Conservation (phyloP, 2,113 vertebrate genomes). For the Cheirogaleus medius region DNA sequence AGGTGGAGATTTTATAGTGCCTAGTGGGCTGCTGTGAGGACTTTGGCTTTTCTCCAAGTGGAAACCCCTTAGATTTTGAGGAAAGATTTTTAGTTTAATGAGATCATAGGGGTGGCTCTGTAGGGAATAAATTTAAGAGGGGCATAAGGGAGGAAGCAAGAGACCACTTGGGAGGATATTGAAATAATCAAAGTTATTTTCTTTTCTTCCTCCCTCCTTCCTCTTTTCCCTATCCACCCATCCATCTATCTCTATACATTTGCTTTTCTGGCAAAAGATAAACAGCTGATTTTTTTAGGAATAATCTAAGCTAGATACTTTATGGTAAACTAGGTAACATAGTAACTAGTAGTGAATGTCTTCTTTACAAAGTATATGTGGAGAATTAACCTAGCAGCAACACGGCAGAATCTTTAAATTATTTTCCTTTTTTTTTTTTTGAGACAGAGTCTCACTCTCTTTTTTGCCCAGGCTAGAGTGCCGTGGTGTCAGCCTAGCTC, state of each 20-base stretch:
- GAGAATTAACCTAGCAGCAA: background rate
- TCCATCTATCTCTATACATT: background rate
- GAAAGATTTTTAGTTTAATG: background rate
- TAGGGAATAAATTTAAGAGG: background rate
- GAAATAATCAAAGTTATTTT: background rate
- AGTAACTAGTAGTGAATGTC: background rate
- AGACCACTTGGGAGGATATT: background rate
- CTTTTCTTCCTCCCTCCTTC: background rate
- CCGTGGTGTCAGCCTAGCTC: too few species aligned
- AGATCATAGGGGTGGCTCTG: background rate
- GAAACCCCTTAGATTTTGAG: conserved; percentile 20
- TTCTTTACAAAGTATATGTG: background rate
- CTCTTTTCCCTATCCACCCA: background rate
- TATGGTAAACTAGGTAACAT: background rate
- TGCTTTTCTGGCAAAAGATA: conserved; percentile 7
- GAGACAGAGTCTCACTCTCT: too few species aligned
- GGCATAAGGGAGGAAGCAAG: background rate
- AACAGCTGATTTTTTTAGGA: conserved; percentile 8
- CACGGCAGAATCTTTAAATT: background rate
- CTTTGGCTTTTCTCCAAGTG: background rate
- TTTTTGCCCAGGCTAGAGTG: too few species aligned
- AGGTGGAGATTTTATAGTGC: background rate
- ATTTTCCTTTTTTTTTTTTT: conserved; percentile 37
- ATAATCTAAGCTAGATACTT: conserved; percentile 25
- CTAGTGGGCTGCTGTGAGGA: background rate